Percentiles rank a stretch among this genome's conserved stretches.
Conservation (phyloP, 2,888 invertebrate species). For the Anarsia innoxiella region DNA sequence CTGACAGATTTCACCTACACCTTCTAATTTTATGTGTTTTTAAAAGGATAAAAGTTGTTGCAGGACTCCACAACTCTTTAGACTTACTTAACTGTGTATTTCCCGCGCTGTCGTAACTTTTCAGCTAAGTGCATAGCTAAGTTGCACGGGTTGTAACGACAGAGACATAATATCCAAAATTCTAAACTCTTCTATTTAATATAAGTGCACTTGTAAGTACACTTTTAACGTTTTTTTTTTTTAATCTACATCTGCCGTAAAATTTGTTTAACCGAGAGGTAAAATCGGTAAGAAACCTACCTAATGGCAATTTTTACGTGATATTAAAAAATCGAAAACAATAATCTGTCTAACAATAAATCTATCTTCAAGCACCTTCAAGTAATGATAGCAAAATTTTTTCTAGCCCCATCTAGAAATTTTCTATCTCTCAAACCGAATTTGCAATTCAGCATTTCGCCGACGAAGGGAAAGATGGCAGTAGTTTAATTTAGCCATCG, state of each 20-base stretch:
- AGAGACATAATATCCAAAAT: too few relatives aligned
- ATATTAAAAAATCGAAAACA: not conserved
- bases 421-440: constrained; percentile 28
- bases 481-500: constrained; percentile 36
- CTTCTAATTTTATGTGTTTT: too few relatives aligned
- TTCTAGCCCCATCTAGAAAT: too few relatives aligned
- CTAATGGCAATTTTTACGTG: not conserved
- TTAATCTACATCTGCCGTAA: not conserved
- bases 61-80: not conserved
- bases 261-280: not conserved
- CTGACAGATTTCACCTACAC: too few relatives aligned
- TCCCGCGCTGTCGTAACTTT: too few relatives aligned
- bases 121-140: too few relatives aligned
- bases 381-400: too few relatives aligned
- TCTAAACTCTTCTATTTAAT: too few relatives aligned
- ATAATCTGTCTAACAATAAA: not conserved
- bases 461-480: constrained; percentile 36
- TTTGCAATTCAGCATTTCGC: constrained; percentile 54
- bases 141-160: too few relatives aligned
- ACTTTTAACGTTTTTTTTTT: too few relatives aligned
- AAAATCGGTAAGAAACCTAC: not conserved
- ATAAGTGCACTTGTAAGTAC: too few relatives aligned
- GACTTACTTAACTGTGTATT: too few relatives aligned
- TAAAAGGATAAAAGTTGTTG: not conserved
- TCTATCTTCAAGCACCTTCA: not conserved